Base-by-base conservation (phyloP, 1,140 invertebrate genomes). In the Pemphigus obesinymphae region DNA sequence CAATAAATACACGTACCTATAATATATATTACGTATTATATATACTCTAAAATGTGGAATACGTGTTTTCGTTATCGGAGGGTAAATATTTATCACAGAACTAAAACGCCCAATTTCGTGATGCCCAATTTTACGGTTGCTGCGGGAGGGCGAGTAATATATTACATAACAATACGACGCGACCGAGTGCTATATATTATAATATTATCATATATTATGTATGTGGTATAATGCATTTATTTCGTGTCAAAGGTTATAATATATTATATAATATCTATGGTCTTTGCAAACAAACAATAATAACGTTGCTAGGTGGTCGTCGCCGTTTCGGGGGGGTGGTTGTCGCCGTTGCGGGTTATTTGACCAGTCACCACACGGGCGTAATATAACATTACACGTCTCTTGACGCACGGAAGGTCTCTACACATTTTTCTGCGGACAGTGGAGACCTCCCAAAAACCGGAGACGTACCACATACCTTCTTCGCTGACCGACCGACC, bases 401-500 rank as follows among this genome's bases (percentile, higher is more conserved):
- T n/a, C n/a, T n/a, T n/a, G n/a, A n/a, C n/a, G n/a, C n/a, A n/a
- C n/a, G n/a, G n/a, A n/a, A n/a, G n/a, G n/a, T n/a, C n/a, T n/a
- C n/a, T n/a, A n/a, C n/a, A n/a, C n/a, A n/a, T n/a, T 58, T 29
- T 58, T 58, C 61, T 31, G 58, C 29, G n/a, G n/a, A n/a, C n/a
- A 11, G 63, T n/a, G 34, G 40, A 43, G 66, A 70, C 66, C 66
- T 70, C 66, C 66, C 66, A 70, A 70, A 70, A 70, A 43, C 66
- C 26, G 66, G 37, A 13, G 66, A 70, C 37, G 17, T 37, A 23
- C 13, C 11, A 23, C n/a, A 63, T 17, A 17, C 61, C n/a, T n/a
- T n/a, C n/a, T n/a, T n/a, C n/a, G 23, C 2, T 43, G 37, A 70
- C 68, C 68, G 17, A n/a, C 68, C 43, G 15, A 70, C 3, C 37